Percentiles rank a stretch among this genome's conserved stretches.
Conservation (phyloP, 2,797 vertebrate species). For the Mus minutoides region DNA sequence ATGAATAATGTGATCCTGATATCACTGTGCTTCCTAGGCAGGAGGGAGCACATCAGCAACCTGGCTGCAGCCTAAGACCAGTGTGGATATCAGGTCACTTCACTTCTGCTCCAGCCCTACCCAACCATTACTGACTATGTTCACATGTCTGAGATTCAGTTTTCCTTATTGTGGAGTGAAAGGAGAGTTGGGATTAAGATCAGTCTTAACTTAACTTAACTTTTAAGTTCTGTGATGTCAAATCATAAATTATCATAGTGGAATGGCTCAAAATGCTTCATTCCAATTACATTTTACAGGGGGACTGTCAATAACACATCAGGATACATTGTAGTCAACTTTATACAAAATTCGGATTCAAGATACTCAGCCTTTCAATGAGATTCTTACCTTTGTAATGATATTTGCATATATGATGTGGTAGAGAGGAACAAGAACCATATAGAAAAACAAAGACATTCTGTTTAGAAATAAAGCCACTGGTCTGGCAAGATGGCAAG, state of each 20-base stretch:
- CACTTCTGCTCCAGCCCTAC: background rate
- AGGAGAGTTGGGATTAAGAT: background rate
- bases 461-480: background rate
- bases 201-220: background rate
- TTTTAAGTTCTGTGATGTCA: background rate
- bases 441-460: rapidly evolving
- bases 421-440: background rate
- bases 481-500: background rate
- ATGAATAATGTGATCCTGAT: background rate
- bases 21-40: background rate
- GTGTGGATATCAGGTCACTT: rapidly evolving
- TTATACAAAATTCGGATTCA: background rate
- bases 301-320: background rate
- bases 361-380: background rate
- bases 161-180: background rate
- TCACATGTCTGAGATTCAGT: background rate
- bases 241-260: background rate
- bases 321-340: background rate
- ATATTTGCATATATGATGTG: background rate
- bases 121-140: background rate
- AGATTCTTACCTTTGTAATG: background rate
- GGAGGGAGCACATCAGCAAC: background rate
- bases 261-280: background rate
- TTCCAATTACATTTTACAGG: background rate
- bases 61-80: rapidly evolving